These are phyloP conservation scores for Larimichthys polyactis DNA, from an alignment of 2,113 vertebrate genomes.

Conservation along the genomic window DNA sequence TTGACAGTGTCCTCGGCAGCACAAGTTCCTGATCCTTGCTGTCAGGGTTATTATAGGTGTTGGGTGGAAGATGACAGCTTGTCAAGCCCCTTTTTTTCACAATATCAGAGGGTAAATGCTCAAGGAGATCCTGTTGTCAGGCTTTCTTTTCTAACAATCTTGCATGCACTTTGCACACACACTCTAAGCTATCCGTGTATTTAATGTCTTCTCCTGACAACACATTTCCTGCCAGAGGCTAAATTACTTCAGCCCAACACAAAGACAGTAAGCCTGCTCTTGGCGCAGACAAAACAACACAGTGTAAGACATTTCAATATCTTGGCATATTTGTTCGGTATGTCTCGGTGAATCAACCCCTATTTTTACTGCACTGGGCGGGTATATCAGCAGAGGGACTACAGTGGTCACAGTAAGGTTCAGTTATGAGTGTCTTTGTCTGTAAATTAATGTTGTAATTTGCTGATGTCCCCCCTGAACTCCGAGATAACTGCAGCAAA, in stretches of 20 bases:
- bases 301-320: constrained; percentile 19
- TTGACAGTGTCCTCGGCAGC: constrained; percentile 14
- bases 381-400: neutral
- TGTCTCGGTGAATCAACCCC: constrained; percentile 14
- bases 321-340: neutral
- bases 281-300: constrained; percentile 18
- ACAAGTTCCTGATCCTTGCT: constrained; percentile 40
- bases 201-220: constrained; percentile 34
- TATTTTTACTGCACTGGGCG: neutral
- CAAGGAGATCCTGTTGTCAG: constrained; percentile 26
- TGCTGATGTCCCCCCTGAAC: neutral
- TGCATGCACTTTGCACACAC: constrained; percentile 11
- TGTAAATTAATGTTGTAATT: neutral
- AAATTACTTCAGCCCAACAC: constrained; percentile 45
- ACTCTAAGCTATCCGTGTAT: constrained; percentile 1
- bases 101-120: constrained; percentile 48
- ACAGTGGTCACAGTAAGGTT: neutral
- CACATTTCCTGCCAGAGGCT: constrained; percentile 37
- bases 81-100: constrained; percentile 49
- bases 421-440: neutral
- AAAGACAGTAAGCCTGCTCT: constrained; percentile 30
- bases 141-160: constrained; percentile 19
- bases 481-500: constrained; percentile 20
- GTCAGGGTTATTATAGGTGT: constrained; percentile 60
- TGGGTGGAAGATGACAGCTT: constrained; percentile 45